These are phyloP conservation scores for Cataglyphis altisquamis DNA, from an alignment of 2,888 invertebrate genomes.

Conservation along the genomic window DNA sequence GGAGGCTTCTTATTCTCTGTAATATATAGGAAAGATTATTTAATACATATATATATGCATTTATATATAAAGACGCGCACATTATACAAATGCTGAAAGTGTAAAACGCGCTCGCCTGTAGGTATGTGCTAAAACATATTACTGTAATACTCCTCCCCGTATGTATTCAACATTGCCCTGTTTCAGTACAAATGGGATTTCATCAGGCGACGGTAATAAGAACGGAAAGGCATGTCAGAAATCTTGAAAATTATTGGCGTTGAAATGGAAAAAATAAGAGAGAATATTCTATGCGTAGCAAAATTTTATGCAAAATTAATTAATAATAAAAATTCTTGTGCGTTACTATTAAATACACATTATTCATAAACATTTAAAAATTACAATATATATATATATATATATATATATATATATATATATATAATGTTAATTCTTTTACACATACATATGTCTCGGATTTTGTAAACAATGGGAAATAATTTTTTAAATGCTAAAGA, in stretches of 20 bases:
- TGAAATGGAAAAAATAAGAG: slow-evolving; percentile 22
- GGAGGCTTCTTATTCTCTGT: slow-evolving; percentile 45
- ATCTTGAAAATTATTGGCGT: slow-evolving; percentile 64
- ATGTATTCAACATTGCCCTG: slow-evolving; percentile 56
- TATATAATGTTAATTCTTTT: background rate
- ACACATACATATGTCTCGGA: background rate
- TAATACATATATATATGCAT: slow-evolving; percentile 60
- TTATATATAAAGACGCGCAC: slow-evolving; percentile 43
- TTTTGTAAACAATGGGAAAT: background rate
- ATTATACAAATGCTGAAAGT: slow-evolving; percentile 64
- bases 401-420: background rate
- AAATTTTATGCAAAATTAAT: background rate
- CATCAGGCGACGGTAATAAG: slow-evolving; percentile 75
- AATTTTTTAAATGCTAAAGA: background rate
- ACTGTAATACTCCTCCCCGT: slow-evolving; percentile 66
- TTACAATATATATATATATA: background rate
- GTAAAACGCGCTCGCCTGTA: slow-evolving; percentile 58
- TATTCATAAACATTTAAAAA: background rate
- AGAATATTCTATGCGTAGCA: background rate
- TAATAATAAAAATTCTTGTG: background rate
- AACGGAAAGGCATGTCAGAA: slow-evolving; percentile 61
- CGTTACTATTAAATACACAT: background rate
- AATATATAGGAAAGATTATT: slow-evolving; percentile 55
- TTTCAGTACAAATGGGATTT: slow-evolving; percentile 72
- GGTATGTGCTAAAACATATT: slow-evolving; percentile 72